Base-by-base conservation (phyloP, 2,888 invertebrate genomes). In the Ormyrus pomaceus region DNA sequence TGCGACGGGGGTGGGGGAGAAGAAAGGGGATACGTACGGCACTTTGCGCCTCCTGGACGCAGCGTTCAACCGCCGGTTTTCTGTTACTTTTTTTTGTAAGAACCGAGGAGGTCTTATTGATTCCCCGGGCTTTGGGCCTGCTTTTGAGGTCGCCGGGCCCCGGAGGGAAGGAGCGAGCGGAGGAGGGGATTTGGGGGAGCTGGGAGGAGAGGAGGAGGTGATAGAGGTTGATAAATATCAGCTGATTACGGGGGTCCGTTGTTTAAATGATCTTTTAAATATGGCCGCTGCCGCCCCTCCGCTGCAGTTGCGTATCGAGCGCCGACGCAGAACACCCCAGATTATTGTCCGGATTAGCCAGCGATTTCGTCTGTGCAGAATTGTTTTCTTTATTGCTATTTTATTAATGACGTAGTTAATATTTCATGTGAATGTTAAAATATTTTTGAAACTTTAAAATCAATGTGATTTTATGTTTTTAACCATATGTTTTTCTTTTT, bases 231-330 rank as follows among this genome's bases (percentile, higher is more conserved):
- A 55, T 19, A 70, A 77, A 65, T 59, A 65, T 77, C 71, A 71
- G 77, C 71, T 77, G 71, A 11, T 59, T 77, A 66, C 65, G 19
- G 48, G 66, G 65, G 19, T 61, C 50, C 66, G 66, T 34, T 6
- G 66, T 78, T 72, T 59, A 72, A 77, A 72, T 51, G 51, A 72
- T 66, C 65, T 55, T 72, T 77, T 61, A 59, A 66, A 72, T 55
- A 68, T 68, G 72, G 72, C 72, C 48, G 65, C 13, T 1, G 8
- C 19, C 77, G 6, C 56, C 70, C 62, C 46, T 34, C 61, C 50
- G 59, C 8, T n/a, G 19, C 73, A 74, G 73, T 56, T 8, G 7
- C 65, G 73, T 56, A 56, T 65, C 48, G n/a, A 56, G 65, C 55
- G 50, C 6, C 45, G n/a, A 48, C 48, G 19, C 50, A 19, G 65